A percentile compares a stretch with the other conserved stretches of the same genome.
phyloP scores from a whole-genome alignment of 2,888 invertebrate genomes.

The Drosophila rellima region DNA sequence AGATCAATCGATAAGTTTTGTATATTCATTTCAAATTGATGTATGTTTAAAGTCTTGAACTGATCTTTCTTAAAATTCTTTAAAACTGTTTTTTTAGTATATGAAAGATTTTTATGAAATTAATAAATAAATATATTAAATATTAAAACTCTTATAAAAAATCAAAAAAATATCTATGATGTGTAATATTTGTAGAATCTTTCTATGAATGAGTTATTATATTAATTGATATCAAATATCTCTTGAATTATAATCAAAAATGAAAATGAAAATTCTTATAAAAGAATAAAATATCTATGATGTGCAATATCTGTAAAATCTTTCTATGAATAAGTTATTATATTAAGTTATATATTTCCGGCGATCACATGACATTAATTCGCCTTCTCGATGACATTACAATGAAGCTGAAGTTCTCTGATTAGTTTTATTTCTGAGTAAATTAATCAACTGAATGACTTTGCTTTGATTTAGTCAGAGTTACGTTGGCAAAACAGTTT shows the following conservation, averaged over 20 bases:
- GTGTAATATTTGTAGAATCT: no score
- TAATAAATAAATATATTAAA: no score
- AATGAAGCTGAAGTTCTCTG: neutral
- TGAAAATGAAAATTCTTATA: no score
- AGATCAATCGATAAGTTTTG: neutral
- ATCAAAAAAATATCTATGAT: no score
- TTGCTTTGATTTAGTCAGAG: constrained; percentile 24
- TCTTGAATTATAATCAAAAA: neutral
- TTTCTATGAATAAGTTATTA: neutral
- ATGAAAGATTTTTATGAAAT: no score
- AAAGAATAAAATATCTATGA: no score
- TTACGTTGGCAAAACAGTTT: constrained; percentile 48
- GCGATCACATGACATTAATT: neutral
- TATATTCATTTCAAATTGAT: neutral
- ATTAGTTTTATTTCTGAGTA: neutral
- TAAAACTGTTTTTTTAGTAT: no score
- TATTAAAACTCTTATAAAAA: no score
- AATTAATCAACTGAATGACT: constrained; percentile 26
- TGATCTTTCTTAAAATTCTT: neutral
- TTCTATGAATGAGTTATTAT: no score
- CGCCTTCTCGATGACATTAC: neutral
- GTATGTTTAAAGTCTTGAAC: neutral
- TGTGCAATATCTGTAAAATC: neutral
- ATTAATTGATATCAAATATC: neutral
- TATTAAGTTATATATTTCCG: neutral